Evolutionary conservation across 2,113 vertebrate genomes (phyloP), one percentile per base, ranked within the genome.

Genomic region (Galemys pyrenaicus): DNA sequence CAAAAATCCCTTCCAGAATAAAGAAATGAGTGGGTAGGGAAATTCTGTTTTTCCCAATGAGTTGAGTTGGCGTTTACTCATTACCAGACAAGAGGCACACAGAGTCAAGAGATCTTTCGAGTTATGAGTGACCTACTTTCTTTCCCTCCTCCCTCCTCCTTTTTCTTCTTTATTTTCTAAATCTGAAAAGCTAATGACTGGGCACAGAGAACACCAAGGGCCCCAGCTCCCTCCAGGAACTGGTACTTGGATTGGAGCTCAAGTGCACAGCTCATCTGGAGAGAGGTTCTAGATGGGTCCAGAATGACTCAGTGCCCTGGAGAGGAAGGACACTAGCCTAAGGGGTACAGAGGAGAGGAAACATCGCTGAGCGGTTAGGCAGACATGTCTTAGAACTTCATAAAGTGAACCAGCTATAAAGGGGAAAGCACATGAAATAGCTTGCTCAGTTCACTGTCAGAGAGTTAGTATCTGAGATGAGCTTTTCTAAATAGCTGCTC

Each of bases 11-110:
- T 94, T 87, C 24, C 68, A 77, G 84, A 86, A 51, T 44, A 87
- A 96, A 89, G 89, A 80, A 75, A 75, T 62, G 74, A 75, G 80
- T 94, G 54, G 70, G 80, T 65, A 56, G 92, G 74, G 39, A 74
- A 92, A 93, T 68, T 58, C n/a, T 77, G 71, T 62, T 87, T 89
- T n/a, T 89, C 35, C 73, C 49, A 95, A 49, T 35, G 37, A 80
- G 51, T 64, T 89, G 81, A 32, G 49, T 6, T 56, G 46, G 12
- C 28, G 20, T 78, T 88, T 70, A 19, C 46, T 56, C 64, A 26
- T 54, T 89, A 65, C 32, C 77, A 67, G 95, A 35, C 30, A 64
- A 51, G 37, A 87, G 37, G 30, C 58, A 35, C 16, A 26, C 10
- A 93, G 68, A 89, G 24, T 30, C 28, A 39, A 78, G 67, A 30